Base-by-base conservation (phyloP, 2,113 vertebrate species). In the Rostratula benghalensis region DNA sequence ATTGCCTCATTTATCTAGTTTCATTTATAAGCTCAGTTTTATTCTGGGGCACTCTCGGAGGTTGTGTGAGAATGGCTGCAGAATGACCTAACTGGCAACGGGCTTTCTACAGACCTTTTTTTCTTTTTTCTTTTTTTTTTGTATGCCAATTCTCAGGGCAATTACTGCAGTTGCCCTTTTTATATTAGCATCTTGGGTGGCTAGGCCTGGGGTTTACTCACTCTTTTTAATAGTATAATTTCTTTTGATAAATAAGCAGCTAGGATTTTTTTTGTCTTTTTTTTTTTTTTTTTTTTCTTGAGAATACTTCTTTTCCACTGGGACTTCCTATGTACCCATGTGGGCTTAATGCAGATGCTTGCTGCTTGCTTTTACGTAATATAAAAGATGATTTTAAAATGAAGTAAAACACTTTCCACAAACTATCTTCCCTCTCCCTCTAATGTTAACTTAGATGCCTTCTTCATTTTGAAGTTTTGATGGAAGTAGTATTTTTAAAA, bases 1-100 rank as follows among this genome's bases (percentile, higher is more conserved):
- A 91, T 96, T 97, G 94, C 95, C 89, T 94, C 92, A 94, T 95
- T 95, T 91, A 96, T 95, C 95, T 94, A 81, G 93, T 96, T 97
- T 95, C 96, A 97, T 95, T 96, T 95, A 96, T 89, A 94, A 90
- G 91, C 96, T 96, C 95, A 89, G 85, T 95, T 97, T 97, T 96
- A 96, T 97, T 95, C 95, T 95, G 92, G 92, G 95, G 93, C 91
- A 57, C 86, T 96, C 91, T 92, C 0, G 28, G 95, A 91, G 92
- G 92, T 15, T 94, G 90, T 80, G 87, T 94, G 89, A 95, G 94
- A 96, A 79, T 94, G 90, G 94, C 93, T 96, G 95, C 88, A 94
- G 92, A 93, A 94, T 97, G 95, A 97, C 92, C 94, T 93, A 93
- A 96, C 95, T 96, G 95, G 96, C 95, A 96, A 96, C 25, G 3